Evolutionary conservation across 2,888 invertebrate genomes (phyloP).

Genomic region (Doris montereyensis): DNA sequence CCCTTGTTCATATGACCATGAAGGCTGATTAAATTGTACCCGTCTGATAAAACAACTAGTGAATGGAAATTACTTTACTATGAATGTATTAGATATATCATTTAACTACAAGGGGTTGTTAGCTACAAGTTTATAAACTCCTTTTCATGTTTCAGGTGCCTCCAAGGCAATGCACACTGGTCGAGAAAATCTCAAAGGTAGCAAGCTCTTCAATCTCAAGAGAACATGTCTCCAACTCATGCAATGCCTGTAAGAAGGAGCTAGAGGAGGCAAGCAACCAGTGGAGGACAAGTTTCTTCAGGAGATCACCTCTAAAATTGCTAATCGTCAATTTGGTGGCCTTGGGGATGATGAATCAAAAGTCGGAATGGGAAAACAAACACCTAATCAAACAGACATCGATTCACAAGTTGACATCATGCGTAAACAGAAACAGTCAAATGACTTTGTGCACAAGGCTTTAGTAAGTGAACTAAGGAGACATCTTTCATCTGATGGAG

Average conservation of each 20-base stretch:
- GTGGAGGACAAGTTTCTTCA: constrained; percentile 37
- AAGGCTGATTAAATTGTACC: too few relatives aligned
- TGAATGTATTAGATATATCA: too few relatives aligned
- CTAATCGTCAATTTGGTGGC: constrained; percentile 26
- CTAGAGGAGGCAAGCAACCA: background rate
- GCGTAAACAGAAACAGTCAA: constrained; percentile 35
- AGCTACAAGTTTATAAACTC: background rate
- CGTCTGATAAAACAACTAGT: too few relatives aligned
- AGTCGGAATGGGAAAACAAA: background rate
- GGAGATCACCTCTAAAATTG: constrained; percentile 41
- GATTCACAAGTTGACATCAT: constrained; percentile 25
- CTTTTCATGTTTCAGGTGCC: constrained; percentile 38
- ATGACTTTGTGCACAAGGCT: constrained; percentile 38
- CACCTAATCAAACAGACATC: background rate
- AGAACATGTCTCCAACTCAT: constrained; percentile 6
- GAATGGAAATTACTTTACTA: too few relatives aligned
- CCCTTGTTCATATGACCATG: too few relatives aligned
- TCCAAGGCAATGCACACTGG: constrained; percentile 33
- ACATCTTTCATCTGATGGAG: constrained; percentile 39
- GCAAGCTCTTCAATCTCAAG: constrained; percentile 15
- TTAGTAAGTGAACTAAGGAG: constrained; percentile 37
- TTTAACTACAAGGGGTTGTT: too few relatives aligned
- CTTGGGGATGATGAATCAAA: constrained; percentile 16
- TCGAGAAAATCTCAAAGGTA: constrained; percentile 40
- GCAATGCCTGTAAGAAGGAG: background rate